phyloP scores from a whole-genome alignment of 1,140 invertebrate genomes.

The Neodiprion fabricii region DNA sequence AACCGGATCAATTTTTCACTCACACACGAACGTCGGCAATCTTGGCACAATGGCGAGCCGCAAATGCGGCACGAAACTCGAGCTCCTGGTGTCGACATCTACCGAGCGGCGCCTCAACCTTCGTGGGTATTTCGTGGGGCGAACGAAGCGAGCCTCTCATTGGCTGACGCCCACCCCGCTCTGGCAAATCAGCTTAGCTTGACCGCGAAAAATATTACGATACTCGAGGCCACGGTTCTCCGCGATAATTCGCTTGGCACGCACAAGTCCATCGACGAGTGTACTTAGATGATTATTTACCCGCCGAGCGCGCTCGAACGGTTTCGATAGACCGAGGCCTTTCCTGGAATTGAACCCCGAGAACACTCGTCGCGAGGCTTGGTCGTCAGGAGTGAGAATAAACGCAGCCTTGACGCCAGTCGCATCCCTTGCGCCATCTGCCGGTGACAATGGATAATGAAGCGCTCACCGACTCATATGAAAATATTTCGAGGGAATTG shows the following conservation, averaged over 20 bases:
- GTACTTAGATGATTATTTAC: background rate
- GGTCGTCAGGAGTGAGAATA: background rate
- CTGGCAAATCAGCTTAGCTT: no score
- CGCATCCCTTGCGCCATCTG: background rate
- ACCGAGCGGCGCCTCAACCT: background rate
- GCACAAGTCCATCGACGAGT: background rate
- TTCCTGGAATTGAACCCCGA: no score
- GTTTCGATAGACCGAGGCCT: no score
- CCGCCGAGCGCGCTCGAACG: no score
- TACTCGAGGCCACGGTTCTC: no score
- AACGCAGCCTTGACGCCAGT: background rate
- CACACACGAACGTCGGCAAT: constrained; percentile 43
- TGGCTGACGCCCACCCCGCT: constrained; percentile 27
- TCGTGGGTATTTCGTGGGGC: constrained; percentile 13
- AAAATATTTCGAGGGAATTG: background rate
- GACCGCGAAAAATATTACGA: no score
- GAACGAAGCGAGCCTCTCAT: constrained; percentile 10
- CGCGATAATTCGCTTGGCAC: no score
- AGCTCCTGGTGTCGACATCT: constrained; percentile 40
- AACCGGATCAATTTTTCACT: constrained; percentile 41
- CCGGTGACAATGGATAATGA: background rate
- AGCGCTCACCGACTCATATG: background rate
- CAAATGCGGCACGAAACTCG: constrained; percentile 29
- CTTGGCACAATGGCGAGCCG: constrained; percentile 46
- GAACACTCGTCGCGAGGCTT: background rate